Percentiles rank a stretch among this genome's conserved stretches.
These are phyloP conservation scores for Sylvilagus bachmani DNA, from an alignment of 2,113 vertebrate genomes.

Conservation along the genomic window DNA sequence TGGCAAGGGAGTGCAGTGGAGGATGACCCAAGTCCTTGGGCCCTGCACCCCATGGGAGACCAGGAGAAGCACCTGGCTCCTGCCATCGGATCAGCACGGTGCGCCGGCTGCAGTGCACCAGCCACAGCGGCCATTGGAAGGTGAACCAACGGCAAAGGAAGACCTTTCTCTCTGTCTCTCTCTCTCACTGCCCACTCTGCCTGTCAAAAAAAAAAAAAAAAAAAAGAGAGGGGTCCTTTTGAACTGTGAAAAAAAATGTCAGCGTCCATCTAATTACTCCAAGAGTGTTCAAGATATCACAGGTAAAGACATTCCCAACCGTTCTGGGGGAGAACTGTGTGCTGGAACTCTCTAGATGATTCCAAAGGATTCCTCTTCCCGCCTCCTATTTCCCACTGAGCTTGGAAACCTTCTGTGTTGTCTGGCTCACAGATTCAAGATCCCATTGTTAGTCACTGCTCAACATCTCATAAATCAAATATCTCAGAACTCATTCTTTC, in stretches of 20 bases:
- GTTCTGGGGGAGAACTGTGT: not conserved
- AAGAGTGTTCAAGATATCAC: not conserved
- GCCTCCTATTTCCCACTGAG: not conserved
- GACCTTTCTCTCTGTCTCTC: too few species aligned
- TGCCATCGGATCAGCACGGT: too few species aligned
- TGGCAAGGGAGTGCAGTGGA: too few species aligned
- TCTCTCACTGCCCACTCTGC: too few species aligned
- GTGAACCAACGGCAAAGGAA: too few species aligned
- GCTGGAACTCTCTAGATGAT: constrained; percentile 37
- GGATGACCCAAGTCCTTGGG: too few species aligned
- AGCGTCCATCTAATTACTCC: not conserved
- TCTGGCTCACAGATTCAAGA: constrained; percentile 14
- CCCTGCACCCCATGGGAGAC: too few species aligned
- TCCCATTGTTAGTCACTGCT: constrained; percentile 64
- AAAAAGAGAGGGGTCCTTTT: not conserved
- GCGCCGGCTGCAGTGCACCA: too few species aligned
- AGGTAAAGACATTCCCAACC: constrained; percentile 6
- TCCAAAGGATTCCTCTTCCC: not conserved
- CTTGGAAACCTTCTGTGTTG: not conserved
- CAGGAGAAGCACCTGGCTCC: too few species aligned
- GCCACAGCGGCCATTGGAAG: too few species aligned
- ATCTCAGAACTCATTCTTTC: constrained; percentile 25
- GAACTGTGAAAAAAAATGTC: constrained; percentile 19
- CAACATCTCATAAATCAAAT: constrained; percentile 40
- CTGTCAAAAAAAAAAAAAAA: too few species aligned